Percentiles rank a stretch among this genome's conserved stretches.
phyloP scores from a whole-genome alignment of 2,113 vertebrate species.

The Spheniscus mendiculus region DNA sequence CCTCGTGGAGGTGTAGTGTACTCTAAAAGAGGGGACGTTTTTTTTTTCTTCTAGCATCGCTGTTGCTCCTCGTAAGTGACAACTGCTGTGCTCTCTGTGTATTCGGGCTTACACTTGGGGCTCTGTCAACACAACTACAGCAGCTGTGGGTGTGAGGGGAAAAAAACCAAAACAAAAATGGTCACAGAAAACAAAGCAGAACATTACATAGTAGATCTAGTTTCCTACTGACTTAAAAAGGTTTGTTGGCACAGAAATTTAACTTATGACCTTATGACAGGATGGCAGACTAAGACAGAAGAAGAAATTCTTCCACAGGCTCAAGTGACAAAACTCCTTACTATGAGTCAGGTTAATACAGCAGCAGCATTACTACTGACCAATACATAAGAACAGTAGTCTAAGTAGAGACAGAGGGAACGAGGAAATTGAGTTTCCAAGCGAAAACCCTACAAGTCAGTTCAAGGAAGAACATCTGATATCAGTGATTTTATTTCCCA shows the following conservation, averaged over 20 bases:
- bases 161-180: not conserved
- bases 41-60: not conserved
- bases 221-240: not conserved
- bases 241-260: not conserved
- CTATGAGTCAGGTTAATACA: not conserved
- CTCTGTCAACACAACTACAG: not conserved
- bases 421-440: not conserved
- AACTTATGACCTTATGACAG: not conserved
- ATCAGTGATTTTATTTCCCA: not conserved
- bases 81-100: not conserved
- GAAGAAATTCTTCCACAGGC: not conserved
- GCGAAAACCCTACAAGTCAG: not conserved
- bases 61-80: not conserved
- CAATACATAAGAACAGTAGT: not conserved
- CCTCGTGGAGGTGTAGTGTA: rapidly evolving
- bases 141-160: not conserved
- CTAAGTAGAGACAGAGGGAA: not conserved
- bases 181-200: not conserved
- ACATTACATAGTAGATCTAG: not conserved
- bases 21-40: not conserved
- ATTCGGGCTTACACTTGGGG: not conserved
- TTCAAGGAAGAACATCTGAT: not conserved
- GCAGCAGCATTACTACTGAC: not conserved
- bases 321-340: not conserved
- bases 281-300: not conserved